Conservation (phyloP, 2,113 vertebrate genomes). For the Numida meleagris region DNA sequence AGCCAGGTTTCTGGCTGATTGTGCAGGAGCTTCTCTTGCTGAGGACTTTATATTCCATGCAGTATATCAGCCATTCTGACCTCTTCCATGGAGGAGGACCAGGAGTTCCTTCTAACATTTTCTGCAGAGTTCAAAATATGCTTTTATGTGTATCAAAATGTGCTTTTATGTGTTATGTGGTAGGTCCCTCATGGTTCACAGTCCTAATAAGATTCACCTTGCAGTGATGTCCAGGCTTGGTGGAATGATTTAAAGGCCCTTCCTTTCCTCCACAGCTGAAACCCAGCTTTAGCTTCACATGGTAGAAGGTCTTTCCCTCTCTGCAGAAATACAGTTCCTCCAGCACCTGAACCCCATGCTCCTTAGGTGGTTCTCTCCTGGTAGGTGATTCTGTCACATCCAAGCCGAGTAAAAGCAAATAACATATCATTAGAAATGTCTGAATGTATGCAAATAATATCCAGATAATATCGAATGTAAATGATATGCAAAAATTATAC, state of each 20-base stretch:
- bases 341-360: neutral
- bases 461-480: conserved; percentile 44
- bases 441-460: conserved; percentile 7
- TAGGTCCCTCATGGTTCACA: neutral
- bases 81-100: neutral
- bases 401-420: conserved; percentile 4
- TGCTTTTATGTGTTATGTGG: too few species aligned
- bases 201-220: neutral
- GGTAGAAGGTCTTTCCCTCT: neutral
- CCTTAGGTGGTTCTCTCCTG: neutral
- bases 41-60: neutral
- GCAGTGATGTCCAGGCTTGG: neutral
- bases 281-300: neutral
- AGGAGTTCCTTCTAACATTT: neutral
- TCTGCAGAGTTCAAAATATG: neutral
- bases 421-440: neutral
- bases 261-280: neutral
- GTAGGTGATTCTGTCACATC: neutral
- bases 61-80: neutral
- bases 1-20: neutral
- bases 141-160: neutral
- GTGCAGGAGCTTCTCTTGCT: neutral
- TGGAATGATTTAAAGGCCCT: neutral
- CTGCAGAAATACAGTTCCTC: neutral
- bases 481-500: conserved; percentile 25